These are phyloP conservation scores for Hexactinellida sp. DNA, from an alignment of 37 sponge, comb jelly and placozoan species.

Conservation along the genomic window DNA sequence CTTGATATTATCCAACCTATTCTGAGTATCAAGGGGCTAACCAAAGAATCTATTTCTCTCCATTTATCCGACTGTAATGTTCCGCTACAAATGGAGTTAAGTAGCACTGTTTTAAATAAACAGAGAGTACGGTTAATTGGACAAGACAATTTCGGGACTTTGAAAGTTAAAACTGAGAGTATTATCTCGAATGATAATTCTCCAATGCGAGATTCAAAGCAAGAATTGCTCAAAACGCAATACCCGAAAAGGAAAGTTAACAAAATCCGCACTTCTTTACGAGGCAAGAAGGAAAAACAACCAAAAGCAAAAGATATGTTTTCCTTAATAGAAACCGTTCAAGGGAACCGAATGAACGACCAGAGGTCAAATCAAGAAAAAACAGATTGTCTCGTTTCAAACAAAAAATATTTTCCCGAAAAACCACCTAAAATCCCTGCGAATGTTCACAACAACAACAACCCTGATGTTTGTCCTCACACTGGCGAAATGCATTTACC, in stretches of 20 bases:
- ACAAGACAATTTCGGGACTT: background rate
- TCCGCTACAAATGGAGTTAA: background rate
- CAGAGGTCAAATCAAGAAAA: background rate
- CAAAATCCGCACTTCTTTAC: background rate
- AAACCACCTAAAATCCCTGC: slow-evolving; percentile 13
- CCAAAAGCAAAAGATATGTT: background rate
- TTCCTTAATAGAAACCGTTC: background rate
- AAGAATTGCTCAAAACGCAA: background rate
- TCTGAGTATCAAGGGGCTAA: background rate
- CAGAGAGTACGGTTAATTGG: background rate
- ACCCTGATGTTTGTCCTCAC: background rate
- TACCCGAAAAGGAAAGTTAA: slow-evolving; percentile 10
- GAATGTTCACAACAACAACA: background rate
- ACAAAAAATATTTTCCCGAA: background rate
- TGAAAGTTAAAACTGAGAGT: background rate
- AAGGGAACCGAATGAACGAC: background rate
- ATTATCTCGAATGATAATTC: background rate
- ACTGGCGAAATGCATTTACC: background rate
- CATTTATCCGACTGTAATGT: background rate
- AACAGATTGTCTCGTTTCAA: background rate
- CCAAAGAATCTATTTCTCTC: background rate
- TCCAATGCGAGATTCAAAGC: background rate
- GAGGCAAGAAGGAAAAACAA: background rate
- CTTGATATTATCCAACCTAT: background rate
- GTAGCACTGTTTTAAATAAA: background rate